Conservation (phyloP, 64 coral and sea anemone species). For the Stichodactyla mertensii region DNA sequence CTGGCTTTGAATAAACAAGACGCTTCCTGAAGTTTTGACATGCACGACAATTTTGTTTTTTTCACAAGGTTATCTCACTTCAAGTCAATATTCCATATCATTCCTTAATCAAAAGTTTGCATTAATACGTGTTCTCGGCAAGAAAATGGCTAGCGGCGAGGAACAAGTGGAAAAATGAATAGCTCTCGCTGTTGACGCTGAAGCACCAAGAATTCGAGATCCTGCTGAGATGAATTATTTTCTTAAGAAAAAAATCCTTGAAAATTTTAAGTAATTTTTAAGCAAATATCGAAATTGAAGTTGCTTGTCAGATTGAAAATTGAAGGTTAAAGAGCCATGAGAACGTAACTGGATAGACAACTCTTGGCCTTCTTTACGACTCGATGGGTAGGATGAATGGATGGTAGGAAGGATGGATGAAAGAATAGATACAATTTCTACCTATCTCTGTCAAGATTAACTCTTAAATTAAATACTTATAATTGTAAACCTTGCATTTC, state of each 20-base stretch:
- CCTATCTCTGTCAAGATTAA: background rate
- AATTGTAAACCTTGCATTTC: background rate
- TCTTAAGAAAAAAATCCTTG: background rate
- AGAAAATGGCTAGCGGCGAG: background rate
- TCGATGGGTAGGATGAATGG: background rate
- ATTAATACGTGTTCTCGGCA: background rate
- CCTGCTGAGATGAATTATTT: background rate
- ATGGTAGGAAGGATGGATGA: too few relatives aligned
- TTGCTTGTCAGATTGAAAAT: background rate
- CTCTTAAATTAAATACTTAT: background rate
- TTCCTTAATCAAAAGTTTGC: background rate
- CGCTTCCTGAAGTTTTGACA: slow-evolving; percentile 3
- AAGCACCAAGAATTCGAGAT: background rate
- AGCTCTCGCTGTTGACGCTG: background rate
- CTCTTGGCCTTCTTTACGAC: background rate
- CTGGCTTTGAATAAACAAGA: background rate
- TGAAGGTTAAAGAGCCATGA: background rate
- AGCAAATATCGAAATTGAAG: background rate
- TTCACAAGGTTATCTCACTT: slow-evolving; percentile 10
- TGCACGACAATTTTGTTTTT: background rate
- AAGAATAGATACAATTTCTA: too few relatives aligned
- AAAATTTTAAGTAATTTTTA: background rate
- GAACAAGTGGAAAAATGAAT: background rate
- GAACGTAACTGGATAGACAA: background rate
- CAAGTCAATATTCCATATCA: slow-evolving; percentile 6